These are phyloP conservation scores for Cyrtodaria siliqua DNA, from an alignment of 2,888 invertebrate species.

Conservation along the genomic window DNA sequence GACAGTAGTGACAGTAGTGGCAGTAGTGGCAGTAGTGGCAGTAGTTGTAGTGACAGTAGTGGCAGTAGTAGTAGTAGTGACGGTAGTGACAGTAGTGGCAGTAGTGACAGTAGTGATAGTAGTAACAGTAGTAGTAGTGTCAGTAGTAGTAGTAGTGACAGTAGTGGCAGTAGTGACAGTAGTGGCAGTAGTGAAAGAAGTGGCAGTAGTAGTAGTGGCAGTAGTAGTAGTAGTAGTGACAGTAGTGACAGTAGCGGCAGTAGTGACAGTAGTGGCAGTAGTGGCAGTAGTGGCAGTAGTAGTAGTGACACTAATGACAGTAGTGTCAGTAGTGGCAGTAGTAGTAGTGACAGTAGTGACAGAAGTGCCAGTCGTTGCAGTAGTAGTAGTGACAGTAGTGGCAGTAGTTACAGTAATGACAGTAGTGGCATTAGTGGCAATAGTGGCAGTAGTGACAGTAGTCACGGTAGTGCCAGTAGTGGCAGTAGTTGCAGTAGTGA, in stretches of 20 bases:
- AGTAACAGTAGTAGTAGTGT: too few species aligned
- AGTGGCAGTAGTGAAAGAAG: too few species aligned
- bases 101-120: too few species aligned
- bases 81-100: neutral
- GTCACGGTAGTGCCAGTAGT: neutral
- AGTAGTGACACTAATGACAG: neutral
- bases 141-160: too few species aligned
- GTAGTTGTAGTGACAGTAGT: conserved; percentile 5
- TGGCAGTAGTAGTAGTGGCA: too few species aligned
- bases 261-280: neutral
- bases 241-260: neutral
- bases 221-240: too few species aligned
- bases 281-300: neutral
- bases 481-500: too few species aligned
- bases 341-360: neutral
- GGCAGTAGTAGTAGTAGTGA: neutral
- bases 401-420: too few species aligned
- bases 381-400: neutral
- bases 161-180: too few species aligned
- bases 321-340: neutral
- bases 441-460: neutral
- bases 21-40: too few species aligned
- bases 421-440: too few species aligned
- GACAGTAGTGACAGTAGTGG: too few species aligned
- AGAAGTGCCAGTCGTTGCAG: neutral